Base-by-base conservation (phyloP, 2,888 invertebrate species). In the Nemotelus nigrinus region DNA sequence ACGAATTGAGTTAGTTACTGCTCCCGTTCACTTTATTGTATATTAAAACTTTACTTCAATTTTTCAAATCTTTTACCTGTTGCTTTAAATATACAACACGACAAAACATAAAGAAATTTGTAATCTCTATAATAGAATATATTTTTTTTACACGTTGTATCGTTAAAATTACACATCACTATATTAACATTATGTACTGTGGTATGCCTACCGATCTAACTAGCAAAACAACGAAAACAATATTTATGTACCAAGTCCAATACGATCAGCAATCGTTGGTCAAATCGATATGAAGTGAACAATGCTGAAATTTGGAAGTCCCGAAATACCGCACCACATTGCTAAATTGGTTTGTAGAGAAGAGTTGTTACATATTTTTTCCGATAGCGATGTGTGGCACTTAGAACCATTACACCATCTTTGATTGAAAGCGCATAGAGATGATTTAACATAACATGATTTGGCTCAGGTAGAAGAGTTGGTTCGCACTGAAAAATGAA, bases 371-470 rank as follows among this genome's bases (percentile, higher is more conserved):
- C 99, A 89, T 99, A 99, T 90, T 99, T 99, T 90, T 99, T 99
- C 81, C 98, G 92, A 87, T 98, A 99, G 81, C 99, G 91, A 88
- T 99, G 98, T 3, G 99, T 99, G 10, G 99, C 98, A 84, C 98
- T 98, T 50, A 99, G 89, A 58, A 99, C 99, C 99, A 99, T 99
- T 2, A 99, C 99, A 71, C 99, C 99, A 88, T 99, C 99, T 89
- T 99, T 99, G 84, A 99, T 99, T 68, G 98, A 99, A 80, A 99
- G 89, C n/a, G 99, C 99, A 88, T 99, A 99, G 77, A 99, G 89
- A 88, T 99, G 99, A 88, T 99, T 99, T 84, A 99, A 89, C 99
- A 99, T 99, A 45, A 99, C 99, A 86, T 99, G 99, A 87, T 99
- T 99, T 71, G 99, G 99, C 89, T 99, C 99, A n/a, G 99, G 99